Evolutionary conservation across 2,113 vertebrate species (phyloP).

Genomic region (Rhipidura dahli): DNA sequence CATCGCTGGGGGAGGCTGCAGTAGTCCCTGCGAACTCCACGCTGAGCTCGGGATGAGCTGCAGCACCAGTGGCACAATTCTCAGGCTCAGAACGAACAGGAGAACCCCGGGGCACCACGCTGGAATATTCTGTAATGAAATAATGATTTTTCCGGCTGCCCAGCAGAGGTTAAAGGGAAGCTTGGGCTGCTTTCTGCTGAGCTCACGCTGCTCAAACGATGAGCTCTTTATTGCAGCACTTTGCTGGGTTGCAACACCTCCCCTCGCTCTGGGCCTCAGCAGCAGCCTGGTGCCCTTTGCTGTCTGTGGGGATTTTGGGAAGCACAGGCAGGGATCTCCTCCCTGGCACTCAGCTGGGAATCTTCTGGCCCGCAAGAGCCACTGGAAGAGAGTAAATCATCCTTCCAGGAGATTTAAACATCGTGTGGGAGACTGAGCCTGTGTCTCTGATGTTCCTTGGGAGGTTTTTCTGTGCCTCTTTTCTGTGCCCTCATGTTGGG

Average conservation of each 20-base stretch:
- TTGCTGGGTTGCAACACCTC: constrained; percentile 12
- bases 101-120: accelerated
- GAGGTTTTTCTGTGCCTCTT: neutral
- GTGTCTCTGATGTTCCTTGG: neutral
- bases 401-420: accelerated
- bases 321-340: neutral
- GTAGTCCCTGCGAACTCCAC: neutral
- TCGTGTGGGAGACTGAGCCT: accelerated
- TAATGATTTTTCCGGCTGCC: neutral
- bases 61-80: accelerated
- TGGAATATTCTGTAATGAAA: neutral
- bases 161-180: neutral
- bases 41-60: neutral
- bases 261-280: accelerated
- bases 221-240: neutral
- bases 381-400: too few species aligned
- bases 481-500: neutral
- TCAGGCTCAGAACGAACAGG: accelerated
- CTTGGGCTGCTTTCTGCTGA: neutral
- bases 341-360: neutral
- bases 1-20: accelerated
- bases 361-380: too few species aligned
- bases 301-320: neutral
- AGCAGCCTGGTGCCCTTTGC: neutral
- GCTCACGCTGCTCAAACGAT: neutral